phyloP scores from a whole-genome alignment of 2,888 invertebrate species.

The Nineta flava region DNA sequence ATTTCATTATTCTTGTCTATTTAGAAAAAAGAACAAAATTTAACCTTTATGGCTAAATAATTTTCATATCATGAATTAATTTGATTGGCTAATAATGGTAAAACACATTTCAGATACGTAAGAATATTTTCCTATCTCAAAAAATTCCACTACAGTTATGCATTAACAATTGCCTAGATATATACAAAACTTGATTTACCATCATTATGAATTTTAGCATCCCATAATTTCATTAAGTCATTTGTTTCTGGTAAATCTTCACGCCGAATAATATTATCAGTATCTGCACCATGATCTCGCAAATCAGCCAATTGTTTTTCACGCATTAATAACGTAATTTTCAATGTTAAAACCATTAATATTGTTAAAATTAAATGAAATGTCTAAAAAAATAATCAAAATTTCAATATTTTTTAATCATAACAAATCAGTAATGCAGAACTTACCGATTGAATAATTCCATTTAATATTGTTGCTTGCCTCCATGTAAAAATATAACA shows the following conservation, averaged over 20 bases:
- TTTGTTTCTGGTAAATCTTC: not conserved
- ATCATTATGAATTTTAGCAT: constrained; percentile 2
- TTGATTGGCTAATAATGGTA: not conserved
- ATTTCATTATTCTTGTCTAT: no score
- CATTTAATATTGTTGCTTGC: constrained; percentile 4
- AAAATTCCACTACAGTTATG: not conserved
- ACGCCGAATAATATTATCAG: not conserved
- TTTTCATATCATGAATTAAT: not conserved
- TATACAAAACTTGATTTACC: not conserved
- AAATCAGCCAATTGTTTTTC: constrained; percentile 5
- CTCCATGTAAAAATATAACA: constrained; percentile 2
- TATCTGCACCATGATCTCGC: constrained; percentile 2
- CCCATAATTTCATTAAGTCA: constrained; percentile 4
- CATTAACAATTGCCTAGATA: not conserved
- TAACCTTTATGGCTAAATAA: no score
- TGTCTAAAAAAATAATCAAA: not conserved
- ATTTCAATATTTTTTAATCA: not conserved
- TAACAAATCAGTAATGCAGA: not conserved
- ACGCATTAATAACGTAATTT: constrained; percentile 3
- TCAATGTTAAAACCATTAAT: constrained; percentile 1
- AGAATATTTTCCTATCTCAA: not conserved
- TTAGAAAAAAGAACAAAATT: no score
- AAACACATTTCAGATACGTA: not conserved
- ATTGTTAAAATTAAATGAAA: constrained; percentile 2
- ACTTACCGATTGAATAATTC: constrained; percentile 6